Conservation (phyloP, 2,113 vertebrate genomes). For the Felis chaus region DNA sequence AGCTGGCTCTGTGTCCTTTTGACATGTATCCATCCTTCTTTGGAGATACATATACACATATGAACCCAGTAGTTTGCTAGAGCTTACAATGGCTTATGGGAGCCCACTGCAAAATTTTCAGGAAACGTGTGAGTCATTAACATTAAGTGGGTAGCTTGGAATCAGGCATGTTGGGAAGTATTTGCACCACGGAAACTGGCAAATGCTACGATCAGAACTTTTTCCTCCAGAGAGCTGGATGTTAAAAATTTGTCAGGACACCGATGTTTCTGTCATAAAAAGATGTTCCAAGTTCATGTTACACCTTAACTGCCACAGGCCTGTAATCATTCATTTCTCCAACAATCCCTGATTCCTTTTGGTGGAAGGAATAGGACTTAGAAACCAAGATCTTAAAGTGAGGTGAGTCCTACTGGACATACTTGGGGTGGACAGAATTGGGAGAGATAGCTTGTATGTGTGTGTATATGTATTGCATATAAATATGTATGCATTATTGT, state of each 20-base stretch:
- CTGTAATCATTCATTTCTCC: neutral
- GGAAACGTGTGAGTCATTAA: neutral
- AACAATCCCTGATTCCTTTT: neutral
- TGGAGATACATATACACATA: neutral
- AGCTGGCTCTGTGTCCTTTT: neutral
- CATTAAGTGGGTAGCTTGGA: neutral
- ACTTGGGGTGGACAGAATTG: neutral
- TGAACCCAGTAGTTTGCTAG: neutral
- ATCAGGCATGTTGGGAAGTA: neutral
- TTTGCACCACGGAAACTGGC: neutral
- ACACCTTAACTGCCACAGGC: neutral
- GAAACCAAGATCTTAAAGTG: neutral
- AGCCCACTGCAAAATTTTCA: neutral
- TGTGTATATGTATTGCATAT: neutral
- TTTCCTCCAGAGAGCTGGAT: neutral
- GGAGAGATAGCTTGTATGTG: neutral
- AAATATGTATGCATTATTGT: neutral
- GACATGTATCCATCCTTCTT: neutral
- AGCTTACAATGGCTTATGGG: neutral
- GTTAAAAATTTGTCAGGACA: conserved; percentile 18
- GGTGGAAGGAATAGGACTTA: neutral
- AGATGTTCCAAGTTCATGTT: neutral
- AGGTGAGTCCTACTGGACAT: neutral
- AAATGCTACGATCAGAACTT: neutral
- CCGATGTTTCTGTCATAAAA: neutral